phyloP scores from a whole-genome alignment of 2,888 invertebrate species.

The Rhamnusium bicolor region DNA sequence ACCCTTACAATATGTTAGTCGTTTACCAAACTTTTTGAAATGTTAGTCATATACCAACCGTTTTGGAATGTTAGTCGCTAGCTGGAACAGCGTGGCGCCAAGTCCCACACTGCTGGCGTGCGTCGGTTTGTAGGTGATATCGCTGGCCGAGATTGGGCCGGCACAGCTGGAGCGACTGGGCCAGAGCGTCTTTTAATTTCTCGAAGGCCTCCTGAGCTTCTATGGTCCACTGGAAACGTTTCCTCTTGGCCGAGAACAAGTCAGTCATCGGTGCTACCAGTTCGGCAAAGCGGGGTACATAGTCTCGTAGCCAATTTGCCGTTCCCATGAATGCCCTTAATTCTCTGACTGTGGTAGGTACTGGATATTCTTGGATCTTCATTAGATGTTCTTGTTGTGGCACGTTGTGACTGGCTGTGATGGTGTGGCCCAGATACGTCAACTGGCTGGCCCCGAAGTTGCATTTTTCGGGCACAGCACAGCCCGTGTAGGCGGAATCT shows the following conservation, averaged over 20 bases:
- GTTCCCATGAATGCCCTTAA: background rate
- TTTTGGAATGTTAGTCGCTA: too few relatives aligned
- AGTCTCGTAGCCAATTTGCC: background rate
- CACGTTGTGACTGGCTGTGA: background rate
- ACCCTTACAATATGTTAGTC: too few relatives aligned
- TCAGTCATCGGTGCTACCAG: background rate
- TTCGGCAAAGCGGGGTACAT: background rate
- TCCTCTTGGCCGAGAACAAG: background rate
- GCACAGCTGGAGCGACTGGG: background rate
- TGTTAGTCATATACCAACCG: too few relatives aligned
- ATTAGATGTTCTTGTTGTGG: background rate
- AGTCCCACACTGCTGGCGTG: background rate
- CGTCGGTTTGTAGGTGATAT: background rate
- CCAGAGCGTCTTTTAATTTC: background rate
- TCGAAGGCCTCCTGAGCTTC: background rate
- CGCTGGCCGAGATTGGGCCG: background rate
- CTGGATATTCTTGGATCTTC: background rate
- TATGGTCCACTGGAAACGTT: background rate
- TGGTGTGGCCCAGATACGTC: background rate
- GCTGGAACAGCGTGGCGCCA: background rate
- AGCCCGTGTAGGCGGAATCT: background rate
- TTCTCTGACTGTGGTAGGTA: background rate
- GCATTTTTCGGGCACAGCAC: background rate
- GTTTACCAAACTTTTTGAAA: too few relatives aligned
- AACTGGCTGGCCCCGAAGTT: background rate